Evolutionary conservation across 1,140 invertebrate species (phyloP).

Genomic region (Caenorhabditis elegans): WBcel235 BX284602.5:6666501-6667000

Average conservation of each 20-base stretch:
- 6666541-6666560: too few species aligned
- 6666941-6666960: slow-evolving; percentile 7
- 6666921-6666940: background rate
- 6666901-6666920: background rate
- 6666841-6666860: background rate
- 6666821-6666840: too few species aligned
- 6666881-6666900: background rate
- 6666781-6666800: too few species aligned
- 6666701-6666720: background rate
- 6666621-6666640: too few species aligned
- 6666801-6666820: background rate
- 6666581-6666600: too few species aligned
- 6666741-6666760: background rate
- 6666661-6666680: background rate
- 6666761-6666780: too few species aligned
- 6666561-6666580: too few species aligned
- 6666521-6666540: too few species aligned
- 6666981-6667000: background rate
- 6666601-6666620: too few species aligned
- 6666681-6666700: background rate
- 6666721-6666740: slow-evolving; percentile 5
- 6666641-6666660: too few species aligned
- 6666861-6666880: too few species aligned
- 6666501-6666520: too few species aligned
- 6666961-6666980: background rate